A percentile compares a stretch with the other conserved stretches of the same genome.
phyloP scores from a whole-genome alignment of 2,888 invertebrate species.

The Melanostoma mellinum region DNA sequence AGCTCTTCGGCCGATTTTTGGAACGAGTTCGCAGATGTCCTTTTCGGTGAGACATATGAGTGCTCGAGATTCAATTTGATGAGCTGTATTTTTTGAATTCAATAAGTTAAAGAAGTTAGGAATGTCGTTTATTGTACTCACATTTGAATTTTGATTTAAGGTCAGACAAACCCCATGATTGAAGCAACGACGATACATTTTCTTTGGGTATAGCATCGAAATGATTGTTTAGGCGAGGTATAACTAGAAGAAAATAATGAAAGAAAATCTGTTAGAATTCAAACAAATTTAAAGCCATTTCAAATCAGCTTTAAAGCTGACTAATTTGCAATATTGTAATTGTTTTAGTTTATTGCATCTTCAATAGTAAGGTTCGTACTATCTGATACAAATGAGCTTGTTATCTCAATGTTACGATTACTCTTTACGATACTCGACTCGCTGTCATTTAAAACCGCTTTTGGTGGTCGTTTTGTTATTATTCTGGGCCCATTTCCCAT shows the following conservation, averaged over 20 bases:
- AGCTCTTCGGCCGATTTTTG: conserved; percentile 58
- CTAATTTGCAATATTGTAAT: too few species aligned
- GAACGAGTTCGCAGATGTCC: conserved; percentile 61
- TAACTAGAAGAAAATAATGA: conserved; percentile 8
- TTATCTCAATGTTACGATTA: too few species aligned
- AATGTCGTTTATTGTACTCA: neutral
- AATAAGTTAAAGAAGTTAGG: neutral
- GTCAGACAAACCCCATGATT: conserved; percentile 52
- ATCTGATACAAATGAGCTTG: too few species aligned
- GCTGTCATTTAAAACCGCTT: too few species aligned
- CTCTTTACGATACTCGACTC: too few species aligned
- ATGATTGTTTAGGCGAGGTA: neutral
- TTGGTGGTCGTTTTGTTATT: too few species aligned
- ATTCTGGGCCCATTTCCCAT: too few species aligned
- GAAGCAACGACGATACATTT: conserved; percentile 36
- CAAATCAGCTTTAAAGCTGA: neutral
- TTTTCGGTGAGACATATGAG: conserved; percentile 58
- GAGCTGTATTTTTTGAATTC: conserved; percentile 18
- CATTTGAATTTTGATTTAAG: conserved; percentile 52
- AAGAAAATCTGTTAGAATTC: neutral
- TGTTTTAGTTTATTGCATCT: too few species aligned
- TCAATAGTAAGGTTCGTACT: too few species aligned
- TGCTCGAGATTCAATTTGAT: conserved; percentile 47
- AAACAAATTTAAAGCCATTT: conserved; percentile 3
- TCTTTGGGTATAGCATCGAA: conserved; percentile 7